phyloP scores from a whole-genome alignment of 2,888 invertebrate genomes.

The Arenicola marina region DNA sequence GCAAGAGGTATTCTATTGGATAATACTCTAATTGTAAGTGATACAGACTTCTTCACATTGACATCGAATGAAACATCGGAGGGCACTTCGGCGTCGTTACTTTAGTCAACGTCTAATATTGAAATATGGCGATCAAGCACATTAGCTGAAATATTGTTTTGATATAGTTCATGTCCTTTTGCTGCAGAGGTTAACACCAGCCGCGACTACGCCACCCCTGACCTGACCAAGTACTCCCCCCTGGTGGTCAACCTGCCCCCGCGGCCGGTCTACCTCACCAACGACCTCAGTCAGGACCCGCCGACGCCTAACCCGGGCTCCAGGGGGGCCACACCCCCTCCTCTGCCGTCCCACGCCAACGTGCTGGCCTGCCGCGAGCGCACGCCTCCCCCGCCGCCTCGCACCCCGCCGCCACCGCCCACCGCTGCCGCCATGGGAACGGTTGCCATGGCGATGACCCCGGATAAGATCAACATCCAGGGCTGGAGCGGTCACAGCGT shows the following conservation, averaged over 20 bases:
- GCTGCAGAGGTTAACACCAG: slow-evolving; percentile 32
- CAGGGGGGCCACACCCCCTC: not conserved
- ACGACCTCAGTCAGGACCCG: not conserved
- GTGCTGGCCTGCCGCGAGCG: slow-evolving; percentile 6
- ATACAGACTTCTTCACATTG: too few relatives aligned
- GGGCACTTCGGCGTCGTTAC: too few relatives aligned
- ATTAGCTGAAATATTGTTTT: too few relatives aligned
- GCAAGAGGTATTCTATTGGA: too few relatives aligned
- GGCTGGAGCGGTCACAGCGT: slow-evolving; percentile 62
- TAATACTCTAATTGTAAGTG: too few relatives aligned
- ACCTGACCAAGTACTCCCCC: slow-evolving; percentile 54
- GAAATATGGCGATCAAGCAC: too few relatives aligned
- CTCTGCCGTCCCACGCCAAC: not conserved
- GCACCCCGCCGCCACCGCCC: slow-evolving; percentile 5
- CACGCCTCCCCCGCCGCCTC: slow-evolving; percentile 11
- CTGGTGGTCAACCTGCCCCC: slow-evolving; percentile 28
- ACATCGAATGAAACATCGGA: too few relatives aligned
- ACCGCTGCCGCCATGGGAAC: not conserved
- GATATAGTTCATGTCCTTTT: too few relatives aligned
- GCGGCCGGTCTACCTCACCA: not conserved
- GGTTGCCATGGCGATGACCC: not conserved
- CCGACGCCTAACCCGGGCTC: not conserved
- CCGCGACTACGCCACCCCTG: slow-evolving; percentile 58
- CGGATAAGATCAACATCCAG: slow-evolving; percentile 23
- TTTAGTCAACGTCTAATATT: too few relatives aligned